Percentiles rank a stretch among this genome's conserved stretches.
Conservation (phyloP, 2,888 invertebrate species). For the Lasius platythorax region DNA sequence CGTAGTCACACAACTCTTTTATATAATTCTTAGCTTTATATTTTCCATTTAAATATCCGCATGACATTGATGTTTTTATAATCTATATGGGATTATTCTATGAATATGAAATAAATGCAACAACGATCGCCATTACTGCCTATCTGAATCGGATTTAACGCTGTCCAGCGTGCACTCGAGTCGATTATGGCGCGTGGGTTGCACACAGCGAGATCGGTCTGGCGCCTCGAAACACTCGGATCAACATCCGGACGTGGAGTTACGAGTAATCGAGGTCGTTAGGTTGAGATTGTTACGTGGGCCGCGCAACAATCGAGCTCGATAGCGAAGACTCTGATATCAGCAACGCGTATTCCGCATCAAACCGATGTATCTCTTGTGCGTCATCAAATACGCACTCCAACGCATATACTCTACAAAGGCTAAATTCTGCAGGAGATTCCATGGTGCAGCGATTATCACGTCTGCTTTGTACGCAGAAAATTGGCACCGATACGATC, state of each 20-base stretch:
- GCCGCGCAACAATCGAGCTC: conserved; percentile 2
- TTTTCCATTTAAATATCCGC: neutral
- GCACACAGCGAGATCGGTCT: conserved; percentile 62
- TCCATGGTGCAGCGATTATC: conserved; percentile 82
- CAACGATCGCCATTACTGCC: neutral
- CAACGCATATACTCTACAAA: neutral
- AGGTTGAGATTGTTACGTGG: conserved; percentile 30
- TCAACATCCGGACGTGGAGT: conserved; percentile 4
- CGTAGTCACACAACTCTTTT: neutral
- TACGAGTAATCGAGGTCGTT: conserved; percentile 39
- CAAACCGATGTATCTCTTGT: neutral
- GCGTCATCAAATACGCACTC: neutral
- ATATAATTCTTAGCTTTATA: neutral
- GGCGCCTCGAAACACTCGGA: conserved; percentile 70
- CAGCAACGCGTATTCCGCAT: neutral
- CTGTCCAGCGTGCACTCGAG: neutral
- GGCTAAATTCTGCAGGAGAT: conserved; percentile 58
- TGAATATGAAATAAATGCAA: neutral
- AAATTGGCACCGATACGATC: conserved; percentile 81
- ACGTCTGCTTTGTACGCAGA: conserved; percentile 83
- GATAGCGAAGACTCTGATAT: neutral
- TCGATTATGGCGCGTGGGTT: conserved; percentile 65
- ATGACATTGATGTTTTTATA: conserved; percentile 2
- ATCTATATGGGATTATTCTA: neutral
- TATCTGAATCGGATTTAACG: neutral